Conservation (phyloP, 2,888 invertebrate species). For the Dendrolimus houi region DNA sequence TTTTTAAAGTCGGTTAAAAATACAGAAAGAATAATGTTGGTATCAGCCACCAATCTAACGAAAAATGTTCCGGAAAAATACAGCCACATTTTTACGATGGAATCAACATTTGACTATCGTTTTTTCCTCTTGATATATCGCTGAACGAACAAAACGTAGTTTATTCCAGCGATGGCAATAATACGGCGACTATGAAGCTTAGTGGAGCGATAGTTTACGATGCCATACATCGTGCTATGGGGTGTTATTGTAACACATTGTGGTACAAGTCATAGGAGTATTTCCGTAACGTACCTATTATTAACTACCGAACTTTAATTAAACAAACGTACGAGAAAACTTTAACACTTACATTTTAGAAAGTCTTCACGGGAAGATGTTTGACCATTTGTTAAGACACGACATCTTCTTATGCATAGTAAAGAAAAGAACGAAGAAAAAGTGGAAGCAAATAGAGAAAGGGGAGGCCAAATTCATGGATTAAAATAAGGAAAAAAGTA, state of each 20-base stretch:
- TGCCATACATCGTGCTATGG: slow-evolving; percentile 40
- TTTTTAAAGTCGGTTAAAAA: no score
- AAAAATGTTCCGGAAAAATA: not conserved
- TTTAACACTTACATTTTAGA: no score
- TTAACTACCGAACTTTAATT: no score
- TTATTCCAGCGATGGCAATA: slow-evolving; percentile 23
- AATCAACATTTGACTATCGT: not conserved
- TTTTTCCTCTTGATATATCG: not conserved
- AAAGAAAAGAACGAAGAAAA: no score
- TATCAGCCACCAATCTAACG: not conserved
- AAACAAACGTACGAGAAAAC: no score
- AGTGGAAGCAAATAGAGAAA: no score
- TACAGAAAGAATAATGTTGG: no score
- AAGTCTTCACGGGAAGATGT: no score
- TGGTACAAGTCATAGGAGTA: slow-evolving; percentile 9
- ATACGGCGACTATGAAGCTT: slow-evolving; percentile 41
- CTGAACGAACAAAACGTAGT: not conserved
- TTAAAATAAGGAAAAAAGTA: no score
- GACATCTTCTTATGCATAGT: no score
- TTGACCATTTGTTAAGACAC: no score
- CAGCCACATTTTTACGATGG: not conserved
- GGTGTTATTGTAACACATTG: slow-evolving; percentile 19
- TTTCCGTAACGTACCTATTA: not conserved
- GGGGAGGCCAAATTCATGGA: no score
- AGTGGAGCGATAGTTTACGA: slow-evolving; percentile 40